Conservation (phyloP, 2,113 vertebrate genomes). For the Pedionomus torquatus region DNA sequence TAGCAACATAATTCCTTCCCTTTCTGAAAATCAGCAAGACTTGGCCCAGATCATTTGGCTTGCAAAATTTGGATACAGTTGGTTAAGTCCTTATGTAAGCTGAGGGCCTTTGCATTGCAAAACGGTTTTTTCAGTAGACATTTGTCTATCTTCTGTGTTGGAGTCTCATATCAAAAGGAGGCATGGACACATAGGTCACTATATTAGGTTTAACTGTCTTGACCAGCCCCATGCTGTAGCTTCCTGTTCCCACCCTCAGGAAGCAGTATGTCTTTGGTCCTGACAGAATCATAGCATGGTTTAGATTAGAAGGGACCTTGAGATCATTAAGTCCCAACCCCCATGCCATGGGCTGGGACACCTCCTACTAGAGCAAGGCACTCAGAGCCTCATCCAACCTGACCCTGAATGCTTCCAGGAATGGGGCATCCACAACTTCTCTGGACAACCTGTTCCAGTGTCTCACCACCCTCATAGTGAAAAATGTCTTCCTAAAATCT, state of each 20-base stretch:
- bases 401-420: neutral
- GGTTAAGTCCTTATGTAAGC: neutral
- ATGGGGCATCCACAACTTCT: neutral
- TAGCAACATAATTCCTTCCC: neutral
- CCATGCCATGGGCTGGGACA: neutral
- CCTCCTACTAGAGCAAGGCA: neutral
- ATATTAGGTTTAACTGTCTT: fast-evolving
- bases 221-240: neutral
- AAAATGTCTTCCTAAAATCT: neutral
- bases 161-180: neutral
- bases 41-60: neutral
- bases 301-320: neutral
- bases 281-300: neutral
- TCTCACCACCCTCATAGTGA: neutral
- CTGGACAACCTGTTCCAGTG: neutral
- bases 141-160: neutral
- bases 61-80: neutral
- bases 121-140: neutral
- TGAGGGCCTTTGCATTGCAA: neutral
- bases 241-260: no score
- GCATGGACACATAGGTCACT: fast-evolving
- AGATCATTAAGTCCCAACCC: neutral
- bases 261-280: neutral
- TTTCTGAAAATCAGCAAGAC: neutral
- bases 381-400: neutral